Conservation (phyloP, 2,888 invertebrate genomes). For the Cremastinae sp. region DNA sequence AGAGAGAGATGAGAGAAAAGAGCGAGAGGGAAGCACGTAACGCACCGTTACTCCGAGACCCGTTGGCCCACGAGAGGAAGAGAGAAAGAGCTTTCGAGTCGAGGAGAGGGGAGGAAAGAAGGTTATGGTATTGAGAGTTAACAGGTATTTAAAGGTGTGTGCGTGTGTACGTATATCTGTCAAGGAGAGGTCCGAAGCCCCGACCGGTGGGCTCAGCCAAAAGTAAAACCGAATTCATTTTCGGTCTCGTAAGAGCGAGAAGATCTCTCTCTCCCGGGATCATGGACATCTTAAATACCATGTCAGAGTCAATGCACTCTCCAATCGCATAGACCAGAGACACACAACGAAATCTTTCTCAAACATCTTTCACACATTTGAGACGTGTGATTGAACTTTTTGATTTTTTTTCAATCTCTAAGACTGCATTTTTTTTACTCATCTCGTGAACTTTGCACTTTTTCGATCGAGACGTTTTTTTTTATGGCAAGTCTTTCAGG, state of each 20-base stretch:
- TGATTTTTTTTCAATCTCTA: not conserved
- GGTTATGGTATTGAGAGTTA: constrained; percentile 41
- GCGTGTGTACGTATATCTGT: constrained; percentile 3
- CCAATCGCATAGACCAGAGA: constrained; percentile 13
- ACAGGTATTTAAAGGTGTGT: constrained; percentile 1
- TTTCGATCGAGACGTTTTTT: too few species aligned
- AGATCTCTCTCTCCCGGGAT: constrained; percentile 18
- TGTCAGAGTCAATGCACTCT: constrained; percentile 36
- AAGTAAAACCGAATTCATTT: constrained; percentile 79
- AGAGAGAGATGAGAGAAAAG: constrained; percentile 23
- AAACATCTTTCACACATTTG: constrained; percentile 29
- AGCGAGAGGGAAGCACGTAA: constrained; percentile 60
- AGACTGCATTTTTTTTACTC: too few species aligned
- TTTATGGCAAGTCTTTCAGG: too few species aligned
- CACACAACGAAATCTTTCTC: constrained; percentile 46
- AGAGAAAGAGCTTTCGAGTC: constrained; percentile 26
- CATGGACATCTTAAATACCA: constrained; percentile 14
- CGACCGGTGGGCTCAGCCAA: constrained; percentile 66
- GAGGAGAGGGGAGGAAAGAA: constrained; percentile 47
- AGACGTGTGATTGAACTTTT: not conserved
- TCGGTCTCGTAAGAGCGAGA: constrained; percentile 70
- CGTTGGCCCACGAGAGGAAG: constrained; percentile 40
- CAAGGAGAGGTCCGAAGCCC: constrained; percentile 6
- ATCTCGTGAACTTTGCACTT: too few species aligned
- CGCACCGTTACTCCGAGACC: constrained; percentile 70